These are phyloP conservation scores for Eueides isabella DNA, from an alignment of 1,140 invertebrate species.

Conservation along the genomic window DNA sequence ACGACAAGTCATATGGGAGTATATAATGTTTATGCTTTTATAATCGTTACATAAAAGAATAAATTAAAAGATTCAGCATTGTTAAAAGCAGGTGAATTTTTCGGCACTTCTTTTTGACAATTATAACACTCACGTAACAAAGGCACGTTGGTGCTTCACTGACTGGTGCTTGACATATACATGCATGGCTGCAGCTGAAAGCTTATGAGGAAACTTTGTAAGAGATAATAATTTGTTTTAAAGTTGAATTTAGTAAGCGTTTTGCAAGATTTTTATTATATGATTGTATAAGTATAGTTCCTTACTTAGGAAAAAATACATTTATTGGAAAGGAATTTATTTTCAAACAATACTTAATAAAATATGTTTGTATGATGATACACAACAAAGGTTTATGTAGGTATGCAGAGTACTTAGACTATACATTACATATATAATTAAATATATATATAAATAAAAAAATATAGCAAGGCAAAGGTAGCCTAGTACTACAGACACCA, in stretches of 20 bases:
- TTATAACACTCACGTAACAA: background rate
- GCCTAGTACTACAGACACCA: too few species aligned
- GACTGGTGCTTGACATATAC: background rate
- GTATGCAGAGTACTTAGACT: too few species aligned
- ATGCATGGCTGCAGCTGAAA: background rate
- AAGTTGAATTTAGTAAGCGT: background rate
- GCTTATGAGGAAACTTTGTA: slow-evolving; percentile 8
- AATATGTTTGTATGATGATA: too few species aligned
- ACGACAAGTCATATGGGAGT: too few species aligned
- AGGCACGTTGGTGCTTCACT: slow-evolving; percentile 3
- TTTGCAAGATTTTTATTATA: background rate
- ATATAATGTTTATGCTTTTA: too few species aligned
- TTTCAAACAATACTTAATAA: background rate
- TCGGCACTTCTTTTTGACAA: slow-evolving; percentile 10
- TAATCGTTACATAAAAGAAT: background rate
- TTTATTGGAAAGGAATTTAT: background rate
- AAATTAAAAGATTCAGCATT: background rate
- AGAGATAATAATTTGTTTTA: background rate
- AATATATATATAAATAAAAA: too few species aligned
- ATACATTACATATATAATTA: too few species aligned
- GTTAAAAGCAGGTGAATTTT: background rate
- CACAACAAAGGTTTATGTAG: too few species aligned
- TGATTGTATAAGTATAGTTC: background rate
- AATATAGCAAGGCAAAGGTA: too few species aligned
- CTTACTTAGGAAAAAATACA: background rate